These are phyloP conservation scores for Conchocele bisecta DNA, from an alignment of 2,888 invertebrate species.

Conservation along the genomic window DNA sequence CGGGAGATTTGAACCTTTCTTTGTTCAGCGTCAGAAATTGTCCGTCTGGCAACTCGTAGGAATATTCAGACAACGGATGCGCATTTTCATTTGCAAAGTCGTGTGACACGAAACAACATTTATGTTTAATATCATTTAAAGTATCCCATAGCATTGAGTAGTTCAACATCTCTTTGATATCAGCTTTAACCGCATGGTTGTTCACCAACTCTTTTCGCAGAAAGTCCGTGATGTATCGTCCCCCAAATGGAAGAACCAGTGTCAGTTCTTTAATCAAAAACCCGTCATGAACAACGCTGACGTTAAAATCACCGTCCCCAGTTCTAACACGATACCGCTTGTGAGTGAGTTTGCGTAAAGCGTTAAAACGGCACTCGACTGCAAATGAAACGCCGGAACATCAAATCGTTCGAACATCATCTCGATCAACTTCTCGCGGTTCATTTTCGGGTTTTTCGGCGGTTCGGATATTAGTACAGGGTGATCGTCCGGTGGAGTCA, in stretches of 20 bases:
- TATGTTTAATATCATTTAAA: neutral
- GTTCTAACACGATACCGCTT: neutral
- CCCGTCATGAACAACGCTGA: neutral
- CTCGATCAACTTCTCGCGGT: neutral
- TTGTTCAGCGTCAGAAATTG: neutral
- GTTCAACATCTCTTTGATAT: neutral
- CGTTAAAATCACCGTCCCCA: neutral
- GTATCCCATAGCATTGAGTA: neutral
- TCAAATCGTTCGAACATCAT: neutral
- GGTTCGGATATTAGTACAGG: neutral
- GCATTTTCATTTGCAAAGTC: neutral
- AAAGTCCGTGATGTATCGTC: neutral
- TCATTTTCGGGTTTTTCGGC: neutral
- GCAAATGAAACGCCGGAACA: conserved; percentile 1
- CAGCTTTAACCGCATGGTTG: neutral
- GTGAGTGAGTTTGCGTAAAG: neutral
- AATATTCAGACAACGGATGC: neutral
- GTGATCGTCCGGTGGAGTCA: neutral
- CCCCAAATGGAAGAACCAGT: neutral
- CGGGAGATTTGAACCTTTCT: neutral
- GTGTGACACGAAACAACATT: conserved; percentile 1
- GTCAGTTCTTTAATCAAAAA: neutral
- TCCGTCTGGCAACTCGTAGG: neutral
- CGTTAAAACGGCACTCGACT: neutral
- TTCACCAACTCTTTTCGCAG: neutral